Percentiles rank a stretch among this genome's conserved stretches.
Evolutionary conservation across 2,888 invertebrate species (phyloP).

Genomic region (Oasisia sp.): DNA sequence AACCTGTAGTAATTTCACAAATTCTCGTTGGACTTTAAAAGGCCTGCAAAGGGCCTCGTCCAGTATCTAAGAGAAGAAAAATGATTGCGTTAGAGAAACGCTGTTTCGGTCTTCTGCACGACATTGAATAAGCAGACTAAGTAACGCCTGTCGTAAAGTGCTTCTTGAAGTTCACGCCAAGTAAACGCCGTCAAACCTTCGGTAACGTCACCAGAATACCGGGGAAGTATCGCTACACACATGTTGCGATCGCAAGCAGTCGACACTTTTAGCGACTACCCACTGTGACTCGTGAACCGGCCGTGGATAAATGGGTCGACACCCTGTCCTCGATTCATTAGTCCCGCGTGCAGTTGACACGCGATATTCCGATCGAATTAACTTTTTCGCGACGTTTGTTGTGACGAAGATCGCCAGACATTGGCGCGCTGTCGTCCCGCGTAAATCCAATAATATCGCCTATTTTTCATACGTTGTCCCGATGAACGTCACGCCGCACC

Average conservation of each 20-base stretch:
- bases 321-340: neutral
- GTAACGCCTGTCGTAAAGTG: neutral
- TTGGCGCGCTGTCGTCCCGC: neutral
- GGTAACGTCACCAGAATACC: neutral
- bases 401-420: neutral
- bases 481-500: neutral
- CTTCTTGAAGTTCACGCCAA: neutral
- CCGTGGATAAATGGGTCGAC: neutral
- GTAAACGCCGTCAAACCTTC: neutral
- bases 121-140: neutral
- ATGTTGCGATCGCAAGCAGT: neutral
- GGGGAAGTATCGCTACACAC: neutral
- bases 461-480: neutral
- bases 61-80: too few relatives aligned
- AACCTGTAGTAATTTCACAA: too few relatives aligned
- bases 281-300: neutral
- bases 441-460: slow-evolving; percentile 17
- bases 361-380: slow-evolving; percentile 3
- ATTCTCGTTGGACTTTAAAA: too few relatives aligned
- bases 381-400: neutral
- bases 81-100: too few relatives aligned
- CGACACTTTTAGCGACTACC: neutral
- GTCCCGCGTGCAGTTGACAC: neutral
- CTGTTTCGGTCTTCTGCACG: too few relatives aligned
- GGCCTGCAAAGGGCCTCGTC: too few relatives aligned